Evolutionary conservation across 1,140 invertebrate species (phyloP), one percentile per base, ranked within the genome.

Genomic region (Tetranychus cinnabarinus): DNA sequence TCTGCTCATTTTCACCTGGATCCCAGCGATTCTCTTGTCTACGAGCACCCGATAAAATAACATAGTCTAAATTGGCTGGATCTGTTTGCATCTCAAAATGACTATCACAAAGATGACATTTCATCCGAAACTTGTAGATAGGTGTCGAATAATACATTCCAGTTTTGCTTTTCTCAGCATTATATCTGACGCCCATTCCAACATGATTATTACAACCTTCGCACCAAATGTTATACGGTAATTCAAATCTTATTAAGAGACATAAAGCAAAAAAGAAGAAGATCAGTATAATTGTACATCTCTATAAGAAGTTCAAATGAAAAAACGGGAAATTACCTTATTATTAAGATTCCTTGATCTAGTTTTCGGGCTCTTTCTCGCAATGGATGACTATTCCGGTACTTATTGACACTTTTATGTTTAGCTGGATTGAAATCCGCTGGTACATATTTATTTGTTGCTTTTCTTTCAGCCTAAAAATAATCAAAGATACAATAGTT

Each of bases 171-270:
- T 99, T 99, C 71, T 99, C 93, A 5, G 96, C 93, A 77, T 99
- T 99, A 70, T 98, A 99, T 60, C 88, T 77, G 1, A 99, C 95
- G 34, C 96, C 93, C 90, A 96, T 97, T 35, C 92, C 96, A 65
- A 99, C 92, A 70, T 97, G 95, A 76, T 95, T 98, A 58, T 85
- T 82, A 72, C 96, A 99, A 37, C 92, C 92, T 58, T 91, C 84
- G 69, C 92, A 97, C 92, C 92, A 99, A 65, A 99, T 97, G 74
- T 99, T 99, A 68, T 93, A 99, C 1, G 96, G 96, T 91, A 99
- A 95, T 76, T 99, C 96, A 81, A 99, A 99, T 61, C 93, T 78
- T 12, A 23, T 8, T 8, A 33, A 52, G 6, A 52, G n/a, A 52
- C 15, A 50, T 10, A 6, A 31, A 50, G 5, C 10, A 42, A 42